Percentiles rank a stretch among this genome's conserved stretches.
phyloP scores from a whole-genome alignment of 2,888 invertebrate species.

The Brenthis daphne region DNA sequence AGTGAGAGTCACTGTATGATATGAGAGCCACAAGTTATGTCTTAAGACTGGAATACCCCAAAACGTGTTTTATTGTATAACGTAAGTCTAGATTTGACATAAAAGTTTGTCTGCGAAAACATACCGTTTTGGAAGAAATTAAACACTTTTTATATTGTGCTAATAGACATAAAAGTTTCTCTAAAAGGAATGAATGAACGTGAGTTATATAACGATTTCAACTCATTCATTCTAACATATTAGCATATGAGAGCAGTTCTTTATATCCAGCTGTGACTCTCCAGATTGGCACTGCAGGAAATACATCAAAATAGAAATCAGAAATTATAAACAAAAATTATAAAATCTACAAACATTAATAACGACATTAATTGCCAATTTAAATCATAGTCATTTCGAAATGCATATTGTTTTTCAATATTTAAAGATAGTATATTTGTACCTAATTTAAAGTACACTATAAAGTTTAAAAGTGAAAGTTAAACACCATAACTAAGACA shows the following conservation, averaged over 20 bases:
- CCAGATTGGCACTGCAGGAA: constrained; percentile 14
- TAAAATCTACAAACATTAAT: constrained; percentile 4
- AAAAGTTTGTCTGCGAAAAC: too few species aligned
- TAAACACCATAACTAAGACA: not conserved
- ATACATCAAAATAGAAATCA: constrained; percentile 28
- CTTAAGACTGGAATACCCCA: too few species aligned
- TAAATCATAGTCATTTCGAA: constrained; percentile 14
- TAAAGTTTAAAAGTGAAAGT: constrained; percentile 2
- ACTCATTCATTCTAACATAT: constrained; percentile 8
- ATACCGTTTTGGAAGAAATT: too few species aligned
- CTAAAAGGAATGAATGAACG: not conserved
- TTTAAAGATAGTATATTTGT: not conserved
- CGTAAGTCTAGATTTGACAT: too few species aligned
- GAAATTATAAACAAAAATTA: constrained; percentile 16
- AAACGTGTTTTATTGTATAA: too few species aligned
- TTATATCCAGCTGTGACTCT: constrained; percentile 40
- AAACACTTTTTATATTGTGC: too few species aligned
- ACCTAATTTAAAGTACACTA: too few species aligned
- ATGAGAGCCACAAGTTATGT: too few species aligned
- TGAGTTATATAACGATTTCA: not conserved
- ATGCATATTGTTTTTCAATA: constrained; percentile 1
- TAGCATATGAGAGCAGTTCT: constrained; percentile 29
- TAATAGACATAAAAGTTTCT: too few species aligned
- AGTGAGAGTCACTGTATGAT: too few species aligned
- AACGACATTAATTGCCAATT: constrained; percentile 14